Conservation (phyloP, 2,113 vertebrate genomes). For the Rousettus leschenaultii region DNA sequence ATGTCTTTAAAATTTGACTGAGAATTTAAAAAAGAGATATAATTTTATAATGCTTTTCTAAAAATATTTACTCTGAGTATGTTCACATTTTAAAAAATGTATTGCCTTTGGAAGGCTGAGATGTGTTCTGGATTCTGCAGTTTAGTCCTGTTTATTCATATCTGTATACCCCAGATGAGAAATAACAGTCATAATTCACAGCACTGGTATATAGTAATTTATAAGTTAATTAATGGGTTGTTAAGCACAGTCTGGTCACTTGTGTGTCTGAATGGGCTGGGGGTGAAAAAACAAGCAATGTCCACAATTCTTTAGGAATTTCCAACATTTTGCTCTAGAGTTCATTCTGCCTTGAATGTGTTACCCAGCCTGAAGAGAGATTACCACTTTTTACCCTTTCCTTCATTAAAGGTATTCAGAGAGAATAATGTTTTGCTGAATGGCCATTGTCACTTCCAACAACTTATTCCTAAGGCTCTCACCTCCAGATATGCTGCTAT, state of each 20-base stretch:
- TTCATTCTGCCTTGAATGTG: neutral
- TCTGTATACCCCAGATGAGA: neutral
- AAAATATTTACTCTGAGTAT: neutral
- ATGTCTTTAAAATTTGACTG: neutral
- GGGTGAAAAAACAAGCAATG: neutral
- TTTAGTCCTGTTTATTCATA: neutral
- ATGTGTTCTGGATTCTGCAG: neutral
- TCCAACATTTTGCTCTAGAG: neutral
- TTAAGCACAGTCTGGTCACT: neutral
- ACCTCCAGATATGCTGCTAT: neutral
- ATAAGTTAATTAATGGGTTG: neutral
- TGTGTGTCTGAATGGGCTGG: neutral
- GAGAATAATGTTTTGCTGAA: neutral
- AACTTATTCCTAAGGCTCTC: neutral
- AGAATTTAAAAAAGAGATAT: neutral
- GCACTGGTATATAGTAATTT: neutral
- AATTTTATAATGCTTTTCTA: neutral
- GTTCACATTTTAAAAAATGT: neutral
- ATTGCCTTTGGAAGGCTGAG: neutral
- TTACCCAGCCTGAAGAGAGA: neutral
- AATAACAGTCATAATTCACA: neutral
- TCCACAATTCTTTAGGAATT: neutral
- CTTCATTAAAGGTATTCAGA: neutral
- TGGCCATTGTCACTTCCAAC: neutral
- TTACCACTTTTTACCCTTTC: neutral